A percentile compares a stretch with the other conserved stretches of the same genome.
Conservation (phyloP, 2,113 vertebrate genomes). For the Chlorodrepanis virens region DNA sequence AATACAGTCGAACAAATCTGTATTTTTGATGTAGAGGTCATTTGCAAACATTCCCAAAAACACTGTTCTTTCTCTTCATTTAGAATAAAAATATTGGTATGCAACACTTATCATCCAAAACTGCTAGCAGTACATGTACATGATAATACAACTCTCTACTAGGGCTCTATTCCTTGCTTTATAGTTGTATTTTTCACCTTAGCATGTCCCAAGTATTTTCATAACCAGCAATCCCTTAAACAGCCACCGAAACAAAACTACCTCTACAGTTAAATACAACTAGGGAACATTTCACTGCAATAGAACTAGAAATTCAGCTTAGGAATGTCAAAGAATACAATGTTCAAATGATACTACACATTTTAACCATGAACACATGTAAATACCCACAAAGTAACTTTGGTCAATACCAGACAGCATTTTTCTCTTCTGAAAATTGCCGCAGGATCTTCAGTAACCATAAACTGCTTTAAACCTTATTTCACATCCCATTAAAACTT, state of each 20-base stretch:
- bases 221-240: not conserved
- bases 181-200: not conserved
- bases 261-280: not conserved
- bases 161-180: not conserved
- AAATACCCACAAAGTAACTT: not conserved
- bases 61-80: not conserved
- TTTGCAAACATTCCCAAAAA: not conserved
- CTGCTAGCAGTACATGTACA: not conserved
- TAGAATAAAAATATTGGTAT: not conserved
- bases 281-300: not conserved
- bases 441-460: not conserved
- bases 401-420: not conserved
- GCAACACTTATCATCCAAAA: not conserved
- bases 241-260: not conserved
- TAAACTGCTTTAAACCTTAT: not conserved
- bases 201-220: not conserved
- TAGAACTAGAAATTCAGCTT: not conserved
- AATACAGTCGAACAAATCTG: not conserved
- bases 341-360: not conserved
- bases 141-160: not conserved
- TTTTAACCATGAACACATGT: not conserved
- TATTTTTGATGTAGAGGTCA: not conserved
- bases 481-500: not conserved
- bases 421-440: not conserved
- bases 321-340: not conserved